phyloP scores from a whole-genome alignment of 2,797 vertebrate species.

The Chloroceryle amazona region DNA sequence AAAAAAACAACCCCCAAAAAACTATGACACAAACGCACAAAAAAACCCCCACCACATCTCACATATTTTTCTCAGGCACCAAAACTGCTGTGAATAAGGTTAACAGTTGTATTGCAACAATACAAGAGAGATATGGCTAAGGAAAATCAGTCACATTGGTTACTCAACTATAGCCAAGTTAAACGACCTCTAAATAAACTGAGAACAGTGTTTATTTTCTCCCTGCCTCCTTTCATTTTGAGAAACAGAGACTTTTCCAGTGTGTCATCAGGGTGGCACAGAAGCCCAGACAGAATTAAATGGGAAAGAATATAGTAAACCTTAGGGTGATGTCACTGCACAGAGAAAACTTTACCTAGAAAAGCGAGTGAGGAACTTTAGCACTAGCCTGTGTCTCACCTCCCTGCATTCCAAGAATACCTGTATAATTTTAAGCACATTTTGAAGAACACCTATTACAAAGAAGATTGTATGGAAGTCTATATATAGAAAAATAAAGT shows the following conservation, averaged over 20 bases:
- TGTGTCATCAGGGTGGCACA: neutral
- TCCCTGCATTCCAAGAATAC: neutral
- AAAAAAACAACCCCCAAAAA: neutral
- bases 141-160: neutral
- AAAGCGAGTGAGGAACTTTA: neutral
- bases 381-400: neutral
- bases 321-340: neutral
- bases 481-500: neutral
- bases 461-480: neutral
- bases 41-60: neutral
- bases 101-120: neutral
- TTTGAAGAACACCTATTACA: neutral
- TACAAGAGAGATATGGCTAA: neutral
- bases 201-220: neutral
- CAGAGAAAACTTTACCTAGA: neutral
- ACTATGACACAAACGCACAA: neutral
- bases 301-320: neutral
- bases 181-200: neutral
- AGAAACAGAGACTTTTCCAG: neutral
- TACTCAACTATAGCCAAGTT: neutral
- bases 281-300: neutral
- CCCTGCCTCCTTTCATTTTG: neutral
- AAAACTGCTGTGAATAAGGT: neutral
- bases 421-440: neutral
- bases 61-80: neutral